A percentile compares a stretch with the other conserved stretches of the same genome.
Evolutionary conservation across 2,797 vertebrate genomes (phyloP).

Genomic region (Propithecus perrieri): DNA sequence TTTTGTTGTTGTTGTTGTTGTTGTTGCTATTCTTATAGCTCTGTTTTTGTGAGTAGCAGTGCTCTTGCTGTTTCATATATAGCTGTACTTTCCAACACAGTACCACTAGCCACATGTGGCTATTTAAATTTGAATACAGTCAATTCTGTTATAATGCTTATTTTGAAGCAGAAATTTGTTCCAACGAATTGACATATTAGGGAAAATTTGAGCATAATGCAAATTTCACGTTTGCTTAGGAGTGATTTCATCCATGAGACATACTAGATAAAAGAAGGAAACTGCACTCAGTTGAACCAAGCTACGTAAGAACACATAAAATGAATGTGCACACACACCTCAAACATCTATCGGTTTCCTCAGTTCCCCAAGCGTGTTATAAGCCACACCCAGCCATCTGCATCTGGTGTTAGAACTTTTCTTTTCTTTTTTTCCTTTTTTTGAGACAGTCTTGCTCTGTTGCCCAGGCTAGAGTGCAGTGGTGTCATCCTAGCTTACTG

Average conservation of each 20-base stretch:
- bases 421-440: not conserved
- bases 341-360: not conserved
- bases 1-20: not conserved
- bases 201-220: constrained; percentile 48
- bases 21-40: not conserved
- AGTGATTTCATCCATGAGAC: constrained; percentile 8
- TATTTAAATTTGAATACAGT: constrained; percentile 54
- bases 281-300: not conserved
- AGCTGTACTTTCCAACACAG: not conserved
- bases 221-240: constrained; percentile 22
- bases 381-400: not conserved
- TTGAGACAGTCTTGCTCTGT: not conserved
- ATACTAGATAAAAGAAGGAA: constrained; percentile 11
- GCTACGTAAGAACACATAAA: not conserved
- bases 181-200: constrained; percentile 30
- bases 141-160: constrained; percentile 28
- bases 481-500: not conserved
- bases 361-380: not conserved
- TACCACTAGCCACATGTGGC: constrained; percentile 1
- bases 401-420: not conserved
- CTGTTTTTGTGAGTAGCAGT: not conserved
- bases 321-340: not conserved
- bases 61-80: not conserved
- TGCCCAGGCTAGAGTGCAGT: not conserved
- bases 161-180: constrained; percentile 69